phyloP scores from a whole-genome alignment of 2,797 vertebrate genomes.

The Rhynchotus rufescens region DNA sequence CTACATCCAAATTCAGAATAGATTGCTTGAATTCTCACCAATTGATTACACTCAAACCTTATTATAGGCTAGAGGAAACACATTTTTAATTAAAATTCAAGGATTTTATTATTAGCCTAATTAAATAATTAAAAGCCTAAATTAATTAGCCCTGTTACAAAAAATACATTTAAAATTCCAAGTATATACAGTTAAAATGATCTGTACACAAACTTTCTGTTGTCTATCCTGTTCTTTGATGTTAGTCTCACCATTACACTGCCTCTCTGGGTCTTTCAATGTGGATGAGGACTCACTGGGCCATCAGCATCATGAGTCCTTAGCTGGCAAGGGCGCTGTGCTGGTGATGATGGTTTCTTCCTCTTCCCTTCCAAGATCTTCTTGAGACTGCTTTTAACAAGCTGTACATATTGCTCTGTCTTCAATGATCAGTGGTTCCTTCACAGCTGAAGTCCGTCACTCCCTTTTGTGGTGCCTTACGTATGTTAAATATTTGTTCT shows the following conservation, averaged over 20 bases:
- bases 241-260: background rate
- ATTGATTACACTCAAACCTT: background rate
- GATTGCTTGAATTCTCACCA: background rate
- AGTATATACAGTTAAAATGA: background rate
- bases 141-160: background rate
- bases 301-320: background rate
- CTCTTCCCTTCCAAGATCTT: background rate
- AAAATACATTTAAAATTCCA: background rate
- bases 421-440: background rate
- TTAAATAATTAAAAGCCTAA: background rate
- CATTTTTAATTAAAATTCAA: background rate
- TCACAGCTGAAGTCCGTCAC: background rate
- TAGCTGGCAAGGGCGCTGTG: background rate
- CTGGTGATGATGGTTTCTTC: background rate
- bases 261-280: background rate
- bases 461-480: fast-evolving
- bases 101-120: slow-evolving; percentile 10
- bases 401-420: background rate
- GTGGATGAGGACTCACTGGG: background rate
- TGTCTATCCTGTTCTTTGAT: background rate
- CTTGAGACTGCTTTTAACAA: background rate
- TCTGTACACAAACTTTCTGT: background rate
- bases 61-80: background rate
- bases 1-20: background rate
- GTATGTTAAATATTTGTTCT: background rate